Evolutionary conservation across 2,888 invertebrate genomes (phyloP).

Genomic region (Phengaris alcon): DNA sequence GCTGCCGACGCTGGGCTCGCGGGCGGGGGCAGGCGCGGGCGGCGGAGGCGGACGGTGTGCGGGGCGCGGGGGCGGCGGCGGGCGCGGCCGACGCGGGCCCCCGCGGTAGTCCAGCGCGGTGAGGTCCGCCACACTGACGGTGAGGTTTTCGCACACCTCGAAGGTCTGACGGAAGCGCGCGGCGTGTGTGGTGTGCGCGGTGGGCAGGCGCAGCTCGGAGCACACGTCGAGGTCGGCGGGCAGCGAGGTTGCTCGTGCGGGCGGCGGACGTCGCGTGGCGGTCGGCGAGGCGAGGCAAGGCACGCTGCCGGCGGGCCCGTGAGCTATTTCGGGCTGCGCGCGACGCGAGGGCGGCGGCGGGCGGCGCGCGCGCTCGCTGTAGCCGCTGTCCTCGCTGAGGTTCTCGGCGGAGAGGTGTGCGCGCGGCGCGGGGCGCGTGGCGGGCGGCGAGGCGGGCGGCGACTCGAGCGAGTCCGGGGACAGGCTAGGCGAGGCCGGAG

Average conservation of each 20-base stretch:
- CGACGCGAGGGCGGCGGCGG: constrained; percentile 57
- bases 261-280: constrained; percentile 59
- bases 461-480: constrained; percentile 75
- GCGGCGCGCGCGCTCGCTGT: constrained; percentile 80
- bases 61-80: constrained; percentile 47
- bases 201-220: constrained; percentile 63
- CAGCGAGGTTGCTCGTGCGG: constrained; percentile 74
- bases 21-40: constrained; percentile 48
- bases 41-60: constrained; percentile 56
- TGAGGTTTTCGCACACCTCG: constrained; percentile 71
- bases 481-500: constrained; percentile 66
- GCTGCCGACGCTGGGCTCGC: constrained; percentile 70
- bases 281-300: constrained; percentile 62
- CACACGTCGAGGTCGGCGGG: constrained; percentile 84
- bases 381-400: constrained; percentile 89
- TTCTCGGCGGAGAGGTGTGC: constrained; percentile 85
- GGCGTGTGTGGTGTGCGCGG: constrained; percentile 58
- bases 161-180: constrained; percentile 72
- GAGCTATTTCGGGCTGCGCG: constrained; percentile 62
- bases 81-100: constrained; percentile 57
- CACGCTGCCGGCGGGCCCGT: constrained; percentile 60
- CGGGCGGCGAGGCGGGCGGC: constrained; percentile 65
- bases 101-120: constrained; percentile 79
- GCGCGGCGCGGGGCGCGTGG: constrained; percentile 57
- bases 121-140: constrained; percentile 82